phyloP scores from a whole-genome alignment of 1,140 invertebrate genomes.

The Euborellia annulipes region DNA sequence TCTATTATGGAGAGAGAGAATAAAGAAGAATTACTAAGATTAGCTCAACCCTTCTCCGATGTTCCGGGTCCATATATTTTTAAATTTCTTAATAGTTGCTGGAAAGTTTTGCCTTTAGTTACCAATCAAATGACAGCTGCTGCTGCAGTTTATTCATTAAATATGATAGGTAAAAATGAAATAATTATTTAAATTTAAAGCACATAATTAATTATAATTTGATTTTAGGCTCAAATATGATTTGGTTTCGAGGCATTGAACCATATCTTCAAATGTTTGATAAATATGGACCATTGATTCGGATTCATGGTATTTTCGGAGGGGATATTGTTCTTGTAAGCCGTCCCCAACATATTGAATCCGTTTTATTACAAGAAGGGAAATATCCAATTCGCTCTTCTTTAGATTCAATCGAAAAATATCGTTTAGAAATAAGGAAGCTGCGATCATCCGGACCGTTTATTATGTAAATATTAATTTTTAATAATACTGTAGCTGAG shows the following conservation, averaged over 20 bases:
- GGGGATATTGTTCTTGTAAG: conserved; percentile 39
- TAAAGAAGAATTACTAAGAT: neutral
- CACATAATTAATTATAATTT: conserved; percentile 4
- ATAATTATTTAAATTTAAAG: conserved; percentile 15
- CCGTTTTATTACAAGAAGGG: conserved; percentile 39
- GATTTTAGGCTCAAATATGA: conserved; percentile 23
- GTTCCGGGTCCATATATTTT: conserved; percentile 41
- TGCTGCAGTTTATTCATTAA: conserved; percentile 36
- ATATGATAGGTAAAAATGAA: conserved; percentile 33
- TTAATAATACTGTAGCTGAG: too few species aligned
- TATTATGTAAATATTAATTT: conserved; percentile 36
- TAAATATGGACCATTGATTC: conserved; percentile 43
- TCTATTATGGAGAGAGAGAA: too few species aligned
- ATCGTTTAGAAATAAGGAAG: conserved; percentile 35
- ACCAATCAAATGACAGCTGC: conserved; percentile 43
- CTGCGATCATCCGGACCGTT: conserved; percentile 35
- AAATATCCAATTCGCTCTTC: conserved; percentile 36
- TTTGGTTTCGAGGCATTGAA: conserved; percentile 27
- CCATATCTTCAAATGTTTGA: conserved; percentile 37
- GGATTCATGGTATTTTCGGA: conserved; percentile 39
- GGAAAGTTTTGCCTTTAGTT: conserved; percentile 38
- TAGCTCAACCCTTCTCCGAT: conserved; percentile 34
- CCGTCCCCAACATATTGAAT: conserved; percentile 40
- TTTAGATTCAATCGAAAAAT: conserved; percentile 42
- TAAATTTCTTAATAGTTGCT: conserved; percentile 36